These are phyloP conservation scores for Echinometra lucunter DNA, from an alignment of 53 echinoderm and acorn worm genomes.

Conservation along the genomic window DNA sequence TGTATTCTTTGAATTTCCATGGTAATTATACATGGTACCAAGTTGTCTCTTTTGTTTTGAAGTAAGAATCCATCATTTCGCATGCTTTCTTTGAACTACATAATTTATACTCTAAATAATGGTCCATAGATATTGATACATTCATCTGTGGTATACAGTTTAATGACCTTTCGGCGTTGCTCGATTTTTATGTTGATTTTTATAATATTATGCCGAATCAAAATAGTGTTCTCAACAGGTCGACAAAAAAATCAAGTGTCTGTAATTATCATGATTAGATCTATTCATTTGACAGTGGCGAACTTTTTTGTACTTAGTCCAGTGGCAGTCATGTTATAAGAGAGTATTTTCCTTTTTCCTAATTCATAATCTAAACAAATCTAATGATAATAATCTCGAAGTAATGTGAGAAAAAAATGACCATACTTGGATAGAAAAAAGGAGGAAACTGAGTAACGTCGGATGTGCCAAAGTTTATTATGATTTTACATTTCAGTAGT, in stretches of 20 bases:
- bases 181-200: no score
- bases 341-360: not conserved
- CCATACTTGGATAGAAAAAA: not conserved
- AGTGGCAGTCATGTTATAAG: no score
- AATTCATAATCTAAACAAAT: not conserved
- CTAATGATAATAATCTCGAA: conserved; percentile 3
- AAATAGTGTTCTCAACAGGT: no score
- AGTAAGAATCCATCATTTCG: not conserved
- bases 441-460: conserved; percentile 17
- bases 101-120: not conserved
- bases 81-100: not conserved
- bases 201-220: no score
- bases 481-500: conserved; percentile 29
- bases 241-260: no score
- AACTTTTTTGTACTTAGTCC: no score
- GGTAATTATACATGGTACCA: not conserved
- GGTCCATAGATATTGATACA: no score
- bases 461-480: conserved; percentile 21
- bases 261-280: no score
- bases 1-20: not conserved
- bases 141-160: no score
- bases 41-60: not conserved
- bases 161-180: no score
- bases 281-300: no score
- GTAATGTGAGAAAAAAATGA: not conserved